Evolutionary conservation across 2,113 vertebrate genomes (phyloP).

Genomic region (Hippolais icterina): DNA sequence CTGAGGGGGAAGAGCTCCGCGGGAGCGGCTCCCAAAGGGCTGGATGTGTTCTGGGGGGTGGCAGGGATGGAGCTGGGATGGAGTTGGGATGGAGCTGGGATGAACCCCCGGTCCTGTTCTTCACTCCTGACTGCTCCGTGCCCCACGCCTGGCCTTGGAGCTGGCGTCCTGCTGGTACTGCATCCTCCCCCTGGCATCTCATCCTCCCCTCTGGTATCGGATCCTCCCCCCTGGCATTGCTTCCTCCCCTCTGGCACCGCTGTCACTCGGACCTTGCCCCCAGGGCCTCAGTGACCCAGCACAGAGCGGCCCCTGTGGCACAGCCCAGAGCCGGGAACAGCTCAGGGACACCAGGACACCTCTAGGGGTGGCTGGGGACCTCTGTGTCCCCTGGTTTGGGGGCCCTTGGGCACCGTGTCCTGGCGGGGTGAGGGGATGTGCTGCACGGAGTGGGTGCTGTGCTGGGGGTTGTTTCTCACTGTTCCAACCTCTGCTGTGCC

Average conservation of each 20-base stretch:
- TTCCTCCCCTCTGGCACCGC: background rate
- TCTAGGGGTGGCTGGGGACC: rapidly evolving
- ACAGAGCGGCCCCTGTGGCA: background rate
- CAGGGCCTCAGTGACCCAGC: background rate
- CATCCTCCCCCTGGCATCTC: background rate
- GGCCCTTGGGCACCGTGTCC: rapidly evolving
- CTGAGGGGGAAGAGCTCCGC: background rate
- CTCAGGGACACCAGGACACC: background rate
- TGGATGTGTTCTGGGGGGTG: background rate
- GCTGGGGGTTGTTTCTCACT: background rate
- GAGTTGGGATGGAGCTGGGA: rapidly evolving
- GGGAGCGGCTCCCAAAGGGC: background rate
- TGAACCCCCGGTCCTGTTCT: rapidly evolving
- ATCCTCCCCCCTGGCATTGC: background rate
- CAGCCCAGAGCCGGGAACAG: rapidly evolving
- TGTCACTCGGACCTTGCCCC: background rate
- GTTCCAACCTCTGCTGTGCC: background rate
- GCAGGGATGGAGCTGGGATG: background rate
- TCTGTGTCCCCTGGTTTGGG: rapidly evolving
- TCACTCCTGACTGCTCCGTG: rapidly evolving
- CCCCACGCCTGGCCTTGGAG: background rate
- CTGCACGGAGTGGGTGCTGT: background rate
- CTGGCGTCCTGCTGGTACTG: background rate
- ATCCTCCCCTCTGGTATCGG: background rate
- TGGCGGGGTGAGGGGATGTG: rapidly evolving